These are phyloP conservation scores for Oostethus manadensis DNA, from an alignment of 2,113 vertebrate genomes.

Conservation along the genomic window DNA sequence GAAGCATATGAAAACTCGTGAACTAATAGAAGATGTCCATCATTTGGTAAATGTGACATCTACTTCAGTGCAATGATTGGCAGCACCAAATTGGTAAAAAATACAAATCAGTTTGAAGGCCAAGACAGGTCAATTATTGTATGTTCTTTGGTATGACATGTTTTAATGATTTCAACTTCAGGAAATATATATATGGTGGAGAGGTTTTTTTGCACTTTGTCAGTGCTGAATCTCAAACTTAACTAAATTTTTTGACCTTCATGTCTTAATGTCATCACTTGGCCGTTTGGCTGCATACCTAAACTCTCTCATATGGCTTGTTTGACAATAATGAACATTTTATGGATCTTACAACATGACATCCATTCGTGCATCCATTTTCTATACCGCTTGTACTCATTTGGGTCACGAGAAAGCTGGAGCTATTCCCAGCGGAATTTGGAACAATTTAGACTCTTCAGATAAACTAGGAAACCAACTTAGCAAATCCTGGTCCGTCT, in stretches of 20 bases:
- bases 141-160: constrained; percentile 1
- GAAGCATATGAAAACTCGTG: constrained; percentile 10
- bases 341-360: no score
- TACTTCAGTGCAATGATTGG: constrained; percentile 41
- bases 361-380: neutral
- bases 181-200: constrained; percentile 16
- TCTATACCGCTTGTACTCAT: no score
- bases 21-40: constrained; percentile 35
- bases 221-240: constrained; percentile 1
- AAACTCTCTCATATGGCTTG: neutral
- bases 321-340: neutral
- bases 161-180: constrained; percentile 11
- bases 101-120: constrained; percentile 41
- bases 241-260: constrained; percentile 29
- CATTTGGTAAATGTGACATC: constrained; percentile 41
- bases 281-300: constrained; percentile 10
- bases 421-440: no score
- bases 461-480: no score
- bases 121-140: constrained; percentile 31
- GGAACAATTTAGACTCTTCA: no score
- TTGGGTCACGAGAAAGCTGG: no score
- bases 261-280: constrained; percentile 17
- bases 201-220: neutral
- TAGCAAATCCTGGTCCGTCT: no score
- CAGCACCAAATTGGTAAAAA: constrained; percentile 49